Base-by-base conservation (phyloP, 2,113 vertebrate genomes). In the Nymphicus hollandicus region DNA sequence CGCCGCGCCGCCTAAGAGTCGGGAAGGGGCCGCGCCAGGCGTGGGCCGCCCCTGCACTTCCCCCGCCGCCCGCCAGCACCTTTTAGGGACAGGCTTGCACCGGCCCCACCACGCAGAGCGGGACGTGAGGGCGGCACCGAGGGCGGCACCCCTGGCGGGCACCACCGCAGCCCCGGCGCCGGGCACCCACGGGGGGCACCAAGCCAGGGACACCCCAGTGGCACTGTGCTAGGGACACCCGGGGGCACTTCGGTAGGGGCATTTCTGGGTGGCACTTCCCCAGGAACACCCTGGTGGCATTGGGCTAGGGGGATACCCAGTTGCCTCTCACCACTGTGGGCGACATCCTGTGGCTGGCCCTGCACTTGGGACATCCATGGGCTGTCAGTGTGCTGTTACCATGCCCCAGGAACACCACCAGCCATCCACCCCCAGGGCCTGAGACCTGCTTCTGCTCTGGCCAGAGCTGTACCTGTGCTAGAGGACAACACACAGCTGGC, bases 61-160 rank as follows among this genome's bases (percentile, higher is more conserved):
- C 39, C 39, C 39, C 39, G 79, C 29, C 74, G 91, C 94, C 94
- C 88, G 97, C 65, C 84, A 95, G 87, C 85, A 97, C 97, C 98
- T 98, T 98, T 93, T 98, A 98, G 97, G 98, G 98, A 94, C 95
- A 97, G 64, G 91, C 82, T 95, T 29, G 46, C 91, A 64, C 56
- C 9, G 52, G 58, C 77, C 18, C 77, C 18, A 44, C 35, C 4
- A 23, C 65, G 16, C 60, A 49, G 44, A 37, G 24, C 9, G 14
- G 47, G 31, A 4, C n/a, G n/a, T 20, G 63, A 50, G 47, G 60
- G 66, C n/a, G n/a, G n/a, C n/a, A n/a, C n/a, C n/a, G n/a, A n/a
- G 80, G 66, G 17, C 24, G 13, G 7, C 43, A 27, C 55, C 41
- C n/a, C 28, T 7, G 19, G 63, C 7, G 19, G 63, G 12, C 5